phyloP scores from a whole-genome alignment of 2,888 invertebrate species.

The Ligdia adustata region DNA sequence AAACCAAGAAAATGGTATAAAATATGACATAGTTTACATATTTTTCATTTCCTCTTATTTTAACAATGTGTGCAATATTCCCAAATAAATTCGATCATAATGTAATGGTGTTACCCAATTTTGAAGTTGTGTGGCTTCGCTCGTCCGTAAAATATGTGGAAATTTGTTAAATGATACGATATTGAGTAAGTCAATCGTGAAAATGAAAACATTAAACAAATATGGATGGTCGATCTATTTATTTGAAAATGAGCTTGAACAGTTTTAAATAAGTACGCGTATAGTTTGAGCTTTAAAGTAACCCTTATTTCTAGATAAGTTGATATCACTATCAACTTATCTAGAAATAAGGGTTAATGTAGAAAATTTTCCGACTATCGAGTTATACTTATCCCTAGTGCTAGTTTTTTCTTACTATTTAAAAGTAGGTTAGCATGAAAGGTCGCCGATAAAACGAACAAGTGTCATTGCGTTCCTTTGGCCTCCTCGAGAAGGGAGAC shows the following conservation, averaged over 20 bases:
- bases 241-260: too few relatives aligned
- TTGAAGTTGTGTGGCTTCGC: neutral
- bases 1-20: conserved; percentile 47
- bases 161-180: neutral
- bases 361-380: too few relatives aligned
- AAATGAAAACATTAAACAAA: too few relatives aligned
- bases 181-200: neutral
- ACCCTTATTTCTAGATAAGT: too few relatives aligned
- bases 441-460: conserved; percentile 67
- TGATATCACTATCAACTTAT: too few relatives aligned
- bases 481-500: conserved; percentile 57
- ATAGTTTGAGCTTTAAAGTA: too few relatives aligned
- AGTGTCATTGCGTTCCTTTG: conserved; percentile 62
- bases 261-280: too few relatives aligned
- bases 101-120: neutral
- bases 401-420: conserved; percentile 16
- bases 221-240: too few relatives aligned
- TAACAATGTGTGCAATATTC: neutral
- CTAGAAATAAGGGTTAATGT: too few relatives aligned
- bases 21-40: conserved; percentile 26
- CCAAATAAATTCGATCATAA: neutral
- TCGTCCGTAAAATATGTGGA: neutral
- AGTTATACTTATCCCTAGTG: neutral
- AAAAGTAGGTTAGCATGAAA: conserved; percentile 56
- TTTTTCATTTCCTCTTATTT: conserved; percentile 6